Evolutionary conservation across 2,113 vertebrate genomes (phyloP), one percentile per base, ranked within the genome.

Genomic region (Propithecus coquereli): DNA sequence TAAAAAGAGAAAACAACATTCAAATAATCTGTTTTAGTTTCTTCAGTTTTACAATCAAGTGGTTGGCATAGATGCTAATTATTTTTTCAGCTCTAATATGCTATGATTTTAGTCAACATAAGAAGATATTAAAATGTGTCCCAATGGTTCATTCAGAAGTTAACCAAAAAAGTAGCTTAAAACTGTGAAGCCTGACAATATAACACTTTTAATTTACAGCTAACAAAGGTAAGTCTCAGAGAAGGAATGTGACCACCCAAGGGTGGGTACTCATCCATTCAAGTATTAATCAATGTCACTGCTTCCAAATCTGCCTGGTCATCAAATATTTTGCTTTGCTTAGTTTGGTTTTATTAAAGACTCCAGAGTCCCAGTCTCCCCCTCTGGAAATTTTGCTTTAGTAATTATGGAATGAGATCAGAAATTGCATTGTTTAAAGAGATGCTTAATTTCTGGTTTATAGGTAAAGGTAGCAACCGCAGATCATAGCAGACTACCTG

Each of bases 11-110:
- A 86, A 80, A n/a, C 61, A 92, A 74, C 54, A 94, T 27, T 85
- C 87, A 97, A 66, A 45, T 94, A 74, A 90, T 65, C 66, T 94
- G 18, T 77, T 93, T 87, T 87, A 68, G 59, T 43, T 90, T 95
- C 25, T 87, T 94, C 17, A 12, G 40, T 65, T 77, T 94, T 94
- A 93, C n/a, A 93, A 74, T 93, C 25, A 89, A 83, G 47, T 45
- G 74, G 1, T 63, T 95, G 27, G 63, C 74, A 16, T 45, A 90
- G 37, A 82, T 85, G 32, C 50, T 90, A 52, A 57, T 12, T 59
- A 30, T 47, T 86, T 66, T 88, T 93, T 81, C 25, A 94, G 65
- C 20, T 89, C 40, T 80, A 87, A 66, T 57, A 85, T 34, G 92
- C 18, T 91, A 74, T 87, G 50, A 93, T 59, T 97, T 86, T 88